Evolutionary conservation across 2,113 vertebrate species (phyloP).

Genomic region (Psephotus haematonotus): DNA sequence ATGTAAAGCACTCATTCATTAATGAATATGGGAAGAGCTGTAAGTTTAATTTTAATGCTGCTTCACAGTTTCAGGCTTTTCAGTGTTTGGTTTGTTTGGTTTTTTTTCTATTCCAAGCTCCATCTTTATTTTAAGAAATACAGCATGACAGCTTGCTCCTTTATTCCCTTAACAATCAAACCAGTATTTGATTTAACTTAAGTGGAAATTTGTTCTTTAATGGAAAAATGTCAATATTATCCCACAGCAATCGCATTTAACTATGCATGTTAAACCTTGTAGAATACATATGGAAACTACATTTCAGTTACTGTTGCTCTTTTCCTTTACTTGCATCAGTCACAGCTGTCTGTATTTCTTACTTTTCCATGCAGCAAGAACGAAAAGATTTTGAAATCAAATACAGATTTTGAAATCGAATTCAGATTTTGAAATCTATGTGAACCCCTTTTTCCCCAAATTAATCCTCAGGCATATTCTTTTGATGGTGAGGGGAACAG

Average conservation of each 20-base stretch:
- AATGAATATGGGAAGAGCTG: not conserved
- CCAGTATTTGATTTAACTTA: constrained; percentile 27
- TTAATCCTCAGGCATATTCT: not conserved
- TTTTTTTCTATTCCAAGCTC: not conserved
- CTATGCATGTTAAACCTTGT: not conserved
- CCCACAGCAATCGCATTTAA: constrained; percentile 10
- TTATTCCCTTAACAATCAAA: constrained; percentile 37
- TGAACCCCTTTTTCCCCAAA: not conserved
- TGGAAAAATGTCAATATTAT: constrained; percentile 27
- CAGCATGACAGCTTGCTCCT: not conserved
- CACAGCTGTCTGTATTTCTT: not conserved
- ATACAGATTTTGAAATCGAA: no score
- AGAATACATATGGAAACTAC: not conserved
- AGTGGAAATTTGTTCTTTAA: constrained; percentile 41
- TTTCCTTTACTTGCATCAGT: not conserved
- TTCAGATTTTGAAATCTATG: not conserved
- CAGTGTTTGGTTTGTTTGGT: not conserved
- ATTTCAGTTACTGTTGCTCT: not conserved
- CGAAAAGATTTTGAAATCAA: not conserved
- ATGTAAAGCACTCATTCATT: not conserved
- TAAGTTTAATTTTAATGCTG: not conserved
- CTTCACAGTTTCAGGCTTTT: constrained; percentile 16
- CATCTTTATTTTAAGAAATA: not conserved
- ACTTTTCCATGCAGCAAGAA: not conserved
- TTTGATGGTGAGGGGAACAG: not conserved